Conservation (phyloP, 2,888 invertebrate genomes). For the Malthinus seriepunctatus region DNA sequence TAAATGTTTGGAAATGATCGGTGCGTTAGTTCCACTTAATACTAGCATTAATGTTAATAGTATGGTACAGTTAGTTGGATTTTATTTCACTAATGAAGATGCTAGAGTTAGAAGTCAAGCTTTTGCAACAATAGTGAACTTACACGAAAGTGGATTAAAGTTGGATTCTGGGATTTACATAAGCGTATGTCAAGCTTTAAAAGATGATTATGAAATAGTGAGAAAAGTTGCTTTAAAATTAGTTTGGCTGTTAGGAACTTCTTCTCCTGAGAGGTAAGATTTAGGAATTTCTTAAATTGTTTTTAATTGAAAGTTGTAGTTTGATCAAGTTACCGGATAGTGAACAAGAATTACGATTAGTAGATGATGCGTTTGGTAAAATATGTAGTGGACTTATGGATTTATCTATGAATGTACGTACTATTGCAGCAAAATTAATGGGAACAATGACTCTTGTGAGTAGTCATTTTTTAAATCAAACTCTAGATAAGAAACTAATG, state of each 20-base stretch:
- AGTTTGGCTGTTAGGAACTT: constrained; percentile 82
- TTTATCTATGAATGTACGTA: constrained; percentile 84
- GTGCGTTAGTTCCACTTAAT: constrained; percentile 68
- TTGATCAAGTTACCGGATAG: constrained; percentile 71
- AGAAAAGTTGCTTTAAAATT: constrained; percentile 83
- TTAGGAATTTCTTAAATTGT: neutral
- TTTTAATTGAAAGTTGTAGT: constrained; percentile 49
- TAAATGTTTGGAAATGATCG: constrained; percentile 78
- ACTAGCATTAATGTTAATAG: constrained; percentile 63
- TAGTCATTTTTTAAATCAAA: constrained; percentile 89
- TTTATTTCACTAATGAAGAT: constrained; percentile 86
- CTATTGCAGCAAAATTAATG: constrained; percentile 80
- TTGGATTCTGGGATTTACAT: constrained; percentile 73
- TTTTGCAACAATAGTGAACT: constrained; percentile 80
- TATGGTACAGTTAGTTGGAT: constrained; percentile 74
- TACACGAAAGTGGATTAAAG: constrained; percentile 81
- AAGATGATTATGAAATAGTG: constrained; percentile 94
- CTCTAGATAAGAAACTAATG: constrained; percentile 97
- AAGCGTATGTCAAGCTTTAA: constrained; percentile 74
- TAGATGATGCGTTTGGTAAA: constrained; percentile 95
- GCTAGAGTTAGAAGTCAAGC: constrained; percentile 89
- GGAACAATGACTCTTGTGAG: constrained; percentile 89
- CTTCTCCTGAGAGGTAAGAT: constrained; percentile 82
- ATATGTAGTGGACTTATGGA: constrained; percentile 94
- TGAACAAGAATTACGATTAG: constrained; percentile 83